Conservation (phyloP, 92 coral and sea anemone species). For the Paragorgia papillata region DNA sequence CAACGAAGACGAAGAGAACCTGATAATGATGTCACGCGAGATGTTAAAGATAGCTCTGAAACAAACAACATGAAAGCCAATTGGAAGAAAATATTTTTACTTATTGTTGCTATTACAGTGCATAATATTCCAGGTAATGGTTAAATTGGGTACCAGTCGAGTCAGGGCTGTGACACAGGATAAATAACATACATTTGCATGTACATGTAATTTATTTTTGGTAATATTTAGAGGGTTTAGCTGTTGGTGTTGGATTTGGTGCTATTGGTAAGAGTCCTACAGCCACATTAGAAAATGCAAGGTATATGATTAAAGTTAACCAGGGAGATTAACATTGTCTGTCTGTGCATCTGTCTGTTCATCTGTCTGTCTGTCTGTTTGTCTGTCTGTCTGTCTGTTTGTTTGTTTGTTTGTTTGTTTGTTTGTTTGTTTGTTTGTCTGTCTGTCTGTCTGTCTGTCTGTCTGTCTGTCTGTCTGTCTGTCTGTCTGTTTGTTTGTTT, state of each 20-base stretch:
- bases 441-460: too few species aligned
- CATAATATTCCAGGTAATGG: slow-evolving; percentile 96
- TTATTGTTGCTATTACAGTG: slow-evolving; percentile 92
- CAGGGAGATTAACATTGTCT: too few species aligned
- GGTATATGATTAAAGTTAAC: too few species aligned
- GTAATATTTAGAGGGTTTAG: slow-evolving; percentile 77
- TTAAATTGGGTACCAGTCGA: not conserved
- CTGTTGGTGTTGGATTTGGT: slow-evolving; percentile 99
- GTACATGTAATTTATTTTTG: too few species aligned
- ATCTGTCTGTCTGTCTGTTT: too few species aligned
- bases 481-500: too few species aligned
- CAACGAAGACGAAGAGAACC: not conserved
- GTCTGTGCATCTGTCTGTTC: not conserved
- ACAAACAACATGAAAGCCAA: slow-evolving; percentile 46
- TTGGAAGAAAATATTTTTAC: slow-evolving; percentile 85
- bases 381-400: too few species aligned
- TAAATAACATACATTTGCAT: too few species aligned
- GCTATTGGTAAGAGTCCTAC: slow-evolving; percentile 88
- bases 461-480: too few species aligned
- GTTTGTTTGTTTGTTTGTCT: too few species aligned
- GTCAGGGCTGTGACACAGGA: too few species aligned
- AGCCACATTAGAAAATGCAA: slow-evolving; percentile 98
- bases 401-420: too few species aligned
- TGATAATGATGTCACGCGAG: not conserved
- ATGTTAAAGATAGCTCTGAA: not conserved